Percentiles rank a stretch among this genome's conserved stretches.
phyloP scores from a whole-genome alignment of 2,888 invertebrate genomes.

The Sinotaia quadrata region DNA sequence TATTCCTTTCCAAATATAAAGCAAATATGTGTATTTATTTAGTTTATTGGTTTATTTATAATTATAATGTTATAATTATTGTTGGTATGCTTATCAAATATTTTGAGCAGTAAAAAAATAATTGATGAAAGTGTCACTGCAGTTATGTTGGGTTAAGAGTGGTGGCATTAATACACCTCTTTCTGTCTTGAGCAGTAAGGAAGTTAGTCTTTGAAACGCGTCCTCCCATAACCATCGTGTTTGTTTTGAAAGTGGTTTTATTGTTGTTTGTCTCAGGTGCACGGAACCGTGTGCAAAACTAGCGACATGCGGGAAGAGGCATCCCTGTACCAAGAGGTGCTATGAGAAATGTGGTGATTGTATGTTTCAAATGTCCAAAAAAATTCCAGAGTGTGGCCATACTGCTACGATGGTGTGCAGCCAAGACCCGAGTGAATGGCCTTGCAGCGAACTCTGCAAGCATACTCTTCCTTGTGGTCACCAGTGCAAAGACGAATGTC shows the following conservation, averaged over 20 bases:
- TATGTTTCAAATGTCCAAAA: background rate
- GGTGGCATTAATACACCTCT: too few relatives aligned
- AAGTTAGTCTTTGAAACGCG: too few relatives aligned
- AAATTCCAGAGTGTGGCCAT: conserved; percentile 27
- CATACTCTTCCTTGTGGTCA: conserved; percentile 20
- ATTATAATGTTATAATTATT: too few relatives aligned
- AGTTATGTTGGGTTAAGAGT: too few relatives aligned
- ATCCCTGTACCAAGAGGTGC: conserved; percentile 17
- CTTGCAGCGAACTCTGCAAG: conserved; percentile 13
- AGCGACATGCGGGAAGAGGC: background rate
- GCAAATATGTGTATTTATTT: too few relatives aligned
- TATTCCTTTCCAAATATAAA: too few relatives aligned
- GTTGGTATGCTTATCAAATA: too few relatives aligned
- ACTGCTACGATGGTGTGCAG: conserved; percentile 5
- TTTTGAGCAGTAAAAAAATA: too few relatives aligned
- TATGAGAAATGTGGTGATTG: background rate
- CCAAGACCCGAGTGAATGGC: background rate
- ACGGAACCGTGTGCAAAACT: background rate
- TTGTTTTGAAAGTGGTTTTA: background rate
- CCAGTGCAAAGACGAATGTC: conserved; percentile 17
- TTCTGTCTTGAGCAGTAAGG: too few relatives aligned
- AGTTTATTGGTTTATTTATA: too few relatives aligned
- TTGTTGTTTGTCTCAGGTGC: background rate
- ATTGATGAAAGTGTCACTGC: too few relatives aligned
- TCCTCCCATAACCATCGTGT: too few relatives aligned